Conservation (phyloP, 2,113 vertebrate genomes). For the Eptesicus fuscus region DNA sequence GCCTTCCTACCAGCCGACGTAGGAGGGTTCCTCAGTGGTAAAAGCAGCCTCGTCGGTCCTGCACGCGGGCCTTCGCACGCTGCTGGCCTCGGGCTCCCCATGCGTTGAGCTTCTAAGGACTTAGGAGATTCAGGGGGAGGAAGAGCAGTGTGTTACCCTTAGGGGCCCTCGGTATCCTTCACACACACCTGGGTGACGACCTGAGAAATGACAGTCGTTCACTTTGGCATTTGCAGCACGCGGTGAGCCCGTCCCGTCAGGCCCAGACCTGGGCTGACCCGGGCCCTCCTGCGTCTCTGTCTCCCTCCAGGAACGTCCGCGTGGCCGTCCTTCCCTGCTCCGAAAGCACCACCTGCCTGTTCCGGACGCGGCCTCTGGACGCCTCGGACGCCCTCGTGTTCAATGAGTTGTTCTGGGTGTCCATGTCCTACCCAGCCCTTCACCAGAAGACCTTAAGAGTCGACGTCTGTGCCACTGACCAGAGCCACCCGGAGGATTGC, state of each 20-base stretch:
- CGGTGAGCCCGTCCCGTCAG: accelerated
- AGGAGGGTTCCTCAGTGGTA: not conserved
- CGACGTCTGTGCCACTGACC: constrained; percentile 88
- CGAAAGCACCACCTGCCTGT: constrained; percentile 91
- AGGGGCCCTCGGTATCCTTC: not conserved
- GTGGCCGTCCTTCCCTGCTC: constrained; percentile 92
- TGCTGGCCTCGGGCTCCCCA: accelerated
- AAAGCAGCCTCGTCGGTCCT: not conserved
- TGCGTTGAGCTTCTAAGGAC: not conserved
- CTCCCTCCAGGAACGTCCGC: constrained; percentile 86
- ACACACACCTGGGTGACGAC: accelerated
- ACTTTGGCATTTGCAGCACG: not conserved
- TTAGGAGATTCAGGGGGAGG: not conserved
- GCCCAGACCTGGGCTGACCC: not conserved
- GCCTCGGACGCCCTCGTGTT: constrained; percentile 83
- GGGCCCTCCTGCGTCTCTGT: not conserved
- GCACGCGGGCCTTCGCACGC: not conserved
- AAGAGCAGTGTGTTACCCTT: accelerated
- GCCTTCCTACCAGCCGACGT: not conserved
- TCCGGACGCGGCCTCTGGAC: constrained; percentile 85
- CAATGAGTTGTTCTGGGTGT: constrained; percentile 92
- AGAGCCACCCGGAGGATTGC: constrained; percentile 89
- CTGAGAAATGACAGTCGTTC: not conserved
- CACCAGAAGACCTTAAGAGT: constrained; percentile 95
- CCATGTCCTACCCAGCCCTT: constrained; percentile 88